These are phyloP conservation scores for Poecilia velifera DNA, from an alignment of 2,797 vertebrate species.

Conservation along the genomic window DNA sequence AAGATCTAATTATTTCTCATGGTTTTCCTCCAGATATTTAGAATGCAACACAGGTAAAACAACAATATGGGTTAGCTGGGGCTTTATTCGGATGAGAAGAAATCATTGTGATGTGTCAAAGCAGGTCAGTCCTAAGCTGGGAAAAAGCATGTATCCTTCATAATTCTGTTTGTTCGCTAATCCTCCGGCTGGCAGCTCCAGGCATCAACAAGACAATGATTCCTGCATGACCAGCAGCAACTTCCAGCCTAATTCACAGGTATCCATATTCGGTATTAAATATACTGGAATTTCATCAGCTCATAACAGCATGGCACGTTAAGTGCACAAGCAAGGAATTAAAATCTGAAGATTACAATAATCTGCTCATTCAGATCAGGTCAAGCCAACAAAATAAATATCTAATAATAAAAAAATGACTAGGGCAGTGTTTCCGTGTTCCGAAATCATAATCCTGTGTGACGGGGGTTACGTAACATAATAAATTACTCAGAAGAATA, in stretches of 20 bases:
- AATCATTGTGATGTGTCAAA: slow-evolving; percentile 75
- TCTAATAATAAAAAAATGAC: not conserved
- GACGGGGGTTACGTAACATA: slow-evolving; percentile 27
- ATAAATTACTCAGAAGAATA: slow-evolving; percentile 21
- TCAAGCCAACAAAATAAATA: not conserved
- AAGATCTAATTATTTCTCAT: slow-evolving; percentile 47
- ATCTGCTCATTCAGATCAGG: slow-evolving; percentile 35
- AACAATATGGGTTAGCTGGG: slow-evolving; percentile 66
- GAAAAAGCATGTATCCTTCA: slow-evolving; percentile 66
- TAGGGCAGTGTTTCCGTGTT: not conserved
- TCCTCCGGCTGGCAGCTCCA: slow-evolving; percentile 58
- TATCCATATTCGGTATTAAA: slow-evolving; percentile 52
- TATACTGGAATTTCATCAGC: slow-evolving; percentile 42
- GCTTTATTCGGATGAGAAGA: slow-evolving; percentile 71
- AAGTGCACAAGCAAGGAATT: slow-evolving; percentile 31
- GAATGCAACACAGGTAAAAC: slow-evolving; percentile 38
- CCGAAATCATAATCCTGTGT: not conserved
- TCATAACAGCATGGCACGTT: slow-evolving; percentile 27
- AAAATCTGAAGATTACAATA: slow-evolving; percentile 29
- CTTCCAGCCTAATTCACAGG: slow-evolving; percentile 30
- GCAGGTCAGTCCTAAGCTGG: slow-evolving; percentile 77
- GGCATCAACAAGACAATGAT: slow-evolving; percentile 39
- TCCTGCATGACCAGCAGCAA: slow-evolving; percentile 33
- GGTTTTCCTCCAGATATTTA: slow-evolving; percentile 27
- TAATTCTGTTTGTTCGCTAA: slow-evolving; percentile 66